Conservation (phyloP, 2,888 invertebrate species). For the Alloplasta piceator region DNA sequence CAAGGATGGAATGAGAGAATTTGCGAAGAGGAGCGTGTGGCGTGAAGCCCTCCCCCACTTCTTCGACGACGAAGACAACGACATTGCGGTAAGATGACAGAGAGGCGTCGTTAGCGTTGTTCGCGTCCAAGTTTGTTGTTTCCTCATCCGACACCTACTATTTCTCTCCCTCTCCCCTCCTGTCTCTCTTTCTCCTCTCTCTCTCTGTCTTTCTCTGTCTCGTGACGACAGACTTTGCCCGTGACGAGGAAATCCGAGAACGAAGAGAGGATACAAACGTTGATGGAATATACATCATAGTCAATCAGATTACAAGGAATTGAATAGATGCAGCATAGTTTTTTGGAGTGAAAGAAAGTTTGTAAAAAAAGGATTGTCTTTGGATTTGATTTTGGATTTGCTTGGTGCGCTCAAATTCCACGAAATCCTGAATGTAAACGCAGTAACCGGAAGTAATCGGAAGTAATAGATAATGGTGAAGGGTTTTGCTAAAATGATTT, state of each 20-base stretch:
- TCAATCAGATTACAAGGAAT: constrained; percentile 14
- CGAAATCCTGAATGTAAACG: constrained; percentile 10
- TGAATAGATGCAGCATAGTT: constrained; percentile 1
- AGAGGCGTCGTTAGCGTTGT: constrained; percentile 62
- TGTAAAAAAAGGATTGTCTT: no score
- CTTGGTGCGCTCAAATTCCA: no score
- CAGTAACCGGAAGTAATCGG: no score
- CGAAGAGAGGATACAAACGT: neutral
- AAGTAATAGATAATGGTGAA: neutral
- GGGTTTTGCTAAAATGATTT: no score
- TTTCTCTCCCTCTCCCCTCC: neutral
- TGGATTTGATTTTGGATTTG: no score
- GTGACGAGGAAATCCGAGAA: constrained; percentile 40
- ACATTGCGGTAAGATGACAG: constrained; percentile 65
- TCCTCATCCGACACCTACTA: constrained; percentile 58
- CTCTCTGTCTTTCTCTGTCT: constrained; percentile 32
- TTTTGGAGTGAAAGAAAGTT: neutral
- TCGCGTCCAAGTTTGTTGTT: constrained; percentile 61
- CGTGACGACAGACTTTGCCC: constrained; percentile 14
- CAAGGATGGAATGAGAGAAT: constrained; percentile 31
- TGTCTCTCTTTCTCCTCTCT: constrained; percentile 21
- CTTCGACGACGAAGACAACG: constrained; percentile 32
- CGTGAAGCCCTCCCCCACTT: constrained; percentile 12
- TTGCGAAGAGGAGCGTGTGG: constrained; percentile 32
- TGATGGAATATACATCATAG: constrained; percentile 29